Evolutionary conservation across 2,888 invertebrate genomes (phyloP).

Genomic region (Lapara coniferarum): DNA sequence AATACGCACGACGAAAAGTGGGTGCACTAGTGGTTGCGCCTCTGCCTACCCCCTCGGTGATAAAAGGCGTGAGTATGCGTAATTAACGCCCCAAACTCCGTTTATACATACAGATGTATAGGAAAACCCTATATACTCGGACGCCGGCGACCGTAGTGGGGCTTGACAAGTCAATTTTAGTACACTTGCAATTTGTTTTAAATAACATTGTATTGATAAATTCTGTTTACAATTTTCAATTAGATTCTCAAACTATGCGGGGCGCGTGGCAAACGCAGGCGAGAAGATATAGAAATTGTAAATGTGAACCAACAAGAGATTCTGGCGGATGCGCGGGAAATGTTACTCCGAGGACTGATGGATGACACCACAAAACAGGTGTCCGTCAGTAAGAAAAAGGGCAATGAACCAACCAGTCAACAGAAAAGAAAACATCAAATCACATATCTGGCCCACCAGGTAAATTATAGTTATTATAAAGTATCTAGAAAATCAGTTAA

Average conservation of each 20-base stretch:
- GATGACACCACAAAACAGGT: slow-evolving; percentile 85
- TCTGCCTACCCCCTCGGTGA: too few relatives aligned
- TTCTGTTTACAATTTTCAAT: slow-evolving; percentile 20
- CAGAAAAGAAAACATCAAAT: slow-evolving; percentile 97
- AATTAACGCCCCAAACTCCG: too few relatives aligned
- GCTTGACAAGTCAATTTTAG: too few relatives aligned
- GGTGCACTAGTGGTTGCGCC: too few relatives aligned
- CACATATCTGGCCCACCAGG: slow-evolving; percentile 95
- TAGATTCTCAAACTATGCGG: slow-evolving; percentile 88
- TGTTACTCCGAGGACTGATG: slow-evolving; percentile 91
- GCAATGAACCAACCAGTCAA: slow-evolving; percentile 85
- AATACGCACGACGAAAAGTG: too few relatives aligned
- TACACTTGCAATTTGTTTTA: too few relatives aligned
- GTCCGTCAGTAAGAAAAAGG: slow-evolving; percentile 81
- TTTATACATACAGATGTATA: too few relatives aligned
- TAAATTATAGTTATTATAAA: slow-evolving; percentile 44
- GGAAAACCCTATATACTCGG: too few relatives aligned
- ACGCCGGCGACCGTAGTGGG: too few relatives aligned
- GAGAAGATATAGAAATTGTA: slow-evolving; percentile 89
- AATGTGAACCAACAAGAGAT: slow-evolving; percentile 93
- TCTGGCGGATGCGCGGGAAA: slow-evolving; percentile 90
- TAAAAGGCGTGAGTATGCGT: too few relatives aligned
- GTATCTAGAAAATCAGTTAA: too few relatives aligned
- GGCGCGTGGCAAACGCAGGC: slow-evolving; percentile 84
- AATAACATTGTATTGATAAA: too few relatives aligned